Conservation (phyloP, 2,113 vertebrate genomes). For the Patagioenas fasciata region DNA sequence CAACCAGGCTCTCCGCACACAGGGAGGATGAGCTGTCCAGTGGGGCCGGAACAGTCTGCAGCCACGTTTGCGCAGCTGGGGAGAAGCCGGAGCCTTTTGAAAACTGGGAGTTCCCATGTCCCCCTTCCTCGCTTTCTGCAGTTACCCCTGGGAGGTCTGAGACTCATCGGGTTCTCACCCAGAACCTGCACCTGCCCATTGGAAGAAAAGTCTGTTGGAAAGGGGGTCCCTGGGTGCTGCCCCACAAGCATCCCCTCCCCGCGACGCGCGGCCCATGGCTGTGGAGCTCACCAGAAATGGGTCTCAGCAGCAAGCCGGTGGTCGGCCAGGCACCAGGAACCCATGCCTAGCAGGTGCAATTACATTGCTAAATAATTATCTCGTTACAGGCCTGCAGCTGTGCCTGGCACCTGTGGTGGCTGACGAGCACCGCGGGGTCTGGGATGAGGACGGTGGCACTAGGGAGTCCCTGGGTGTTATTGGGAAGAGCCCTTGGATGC, state of each 20-base stretch:
- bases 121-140: accelerated
- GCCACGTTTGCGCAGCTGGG: accelerated
- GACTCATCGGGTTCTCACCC: accelerated
- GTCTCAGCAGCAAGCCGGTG: accelerated
- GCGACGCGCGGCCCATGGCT: accelerated
- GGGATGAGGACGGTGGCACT: accelerated
- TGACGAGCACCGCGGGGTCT: background rate
- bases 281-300: accelerated
- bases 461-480: accelerated
- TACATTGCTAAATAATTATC: accelerated
- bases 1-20: accelerated
- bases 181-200: accelerated
- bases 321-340: background rate
- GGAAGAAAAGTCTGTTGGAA: background rate
- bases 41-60: background rate
- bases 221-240: background rate
- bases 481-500: background rate
- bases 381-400: accelerated
- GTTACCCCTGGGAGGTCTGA: background rate
- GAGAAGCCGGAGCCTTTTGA: background rate
- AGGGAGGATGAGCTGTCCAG: background rate
- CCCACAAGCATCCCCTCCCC: accelerated
- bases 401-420: background rate
- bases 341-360: background rate
- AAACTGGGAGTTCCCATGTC: accelerated